A percentile compares a stretch with the other conserved stretches of the same genome.
These are phyloP conservation scores for Heterotis niloticus DNA, from an alignment of 2,113 vertebrate species.

Conservation along the genomic window DNA sequence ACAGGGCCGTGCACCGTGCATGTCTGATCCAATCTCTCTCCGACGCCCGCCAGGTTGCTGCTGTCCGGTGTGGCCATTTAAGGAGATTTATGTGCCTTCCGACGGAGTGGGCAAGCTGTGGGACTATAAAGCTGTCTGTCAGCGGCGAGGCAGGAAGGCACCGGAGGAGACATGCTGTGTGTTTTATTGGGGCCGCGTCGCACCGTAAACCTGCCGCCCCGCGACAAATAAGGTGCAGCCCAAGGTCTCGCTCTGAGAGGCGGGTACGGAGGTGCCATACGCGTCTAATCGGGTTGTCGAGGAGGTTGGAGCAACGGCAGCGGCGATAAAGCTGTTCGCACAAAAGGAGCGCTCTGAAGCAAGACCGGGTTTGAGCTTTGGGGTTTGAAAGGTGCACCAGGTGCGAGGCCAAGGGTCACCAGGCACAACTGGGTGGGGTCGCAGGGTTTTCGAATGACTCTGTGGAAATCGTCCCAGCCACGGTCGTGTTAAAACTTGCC, in stretches of 20 bases:
- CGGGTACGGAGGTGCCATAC: neutral
- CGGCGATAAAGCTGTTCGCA: neutral
- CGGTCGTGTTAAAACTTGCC: neutral
- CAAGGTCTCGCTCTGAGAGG: neutral
- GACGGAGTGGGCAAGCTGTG: conserved; percentile 9
- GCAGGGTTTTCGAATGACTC: neutral
- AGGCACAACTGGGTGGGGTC: neutral
- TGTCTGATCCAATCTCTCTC: neutral
- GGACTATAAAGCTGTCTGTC: conserved; percentile 21
- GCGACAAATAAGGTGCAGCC: neutral
- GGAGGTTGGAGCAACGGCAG: no score
- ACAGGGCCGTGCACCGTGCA: neutral
- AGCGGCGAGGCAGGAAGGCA: neutral
- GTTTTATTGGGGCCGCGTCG: conserved; percentile 13
- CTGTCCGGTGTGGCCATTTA: neutral
- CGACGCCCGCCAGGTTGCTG: neutral
- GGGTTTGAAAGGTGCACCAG: neutral
- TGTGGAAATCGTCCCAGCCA: neutral
- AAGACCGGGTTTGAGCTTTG: neutral
- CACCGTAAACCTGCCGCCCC: neutral
- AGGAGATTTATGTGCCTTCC: conserved; percentile 19
- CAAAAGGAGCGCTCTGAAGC: neutral
- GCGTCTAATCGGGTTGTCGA: neutral
- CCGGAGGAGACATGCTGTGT: neutral
- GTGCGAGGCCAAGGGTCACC: conserved; percentile 1